phyloP scores from a whole-genome alignment of 2,113 vertebrate genomes.

The Donacobius atricapilla region DNA sequence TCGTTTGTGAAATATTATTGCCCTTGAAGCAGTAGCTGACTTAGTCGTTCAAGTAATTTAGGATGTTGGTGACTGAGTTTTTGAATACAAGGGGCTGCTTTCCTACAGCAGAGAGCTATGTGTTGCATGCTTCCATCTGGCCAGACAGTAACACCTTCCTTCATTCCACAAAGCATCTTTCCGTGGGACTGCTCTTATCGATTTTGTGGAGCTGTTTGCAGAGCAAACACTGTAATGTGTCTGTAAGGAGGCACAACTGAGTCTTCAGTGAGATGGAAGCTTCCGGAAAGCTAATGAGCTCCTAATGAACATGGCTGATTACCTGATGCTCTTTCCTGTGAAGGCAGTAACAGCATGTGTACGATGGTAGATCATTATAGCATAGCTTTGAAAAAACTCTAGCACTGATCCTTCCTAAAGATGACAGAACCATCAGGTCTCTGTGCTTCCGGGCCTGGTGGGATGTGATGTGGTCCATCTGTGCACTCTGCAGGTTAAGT shows the following conservation, averaged over 20 bases:
- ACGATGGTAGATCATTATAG: accelerated
- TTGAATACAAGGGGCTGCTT: background rate
- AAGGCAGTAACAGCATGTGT: background rate
- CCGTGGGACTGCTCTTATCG: background rate
- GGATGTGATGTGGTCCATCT: background rate
- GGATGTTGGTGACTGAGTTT: background rate
- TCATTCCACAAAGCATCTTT: background rate
- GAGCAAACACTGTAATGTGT: background rate
- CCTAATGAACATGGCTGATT: background rate
- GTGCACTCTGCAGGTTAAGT: background rate
- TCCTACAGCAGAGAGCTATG: background rate
- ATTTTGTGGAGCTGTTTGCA: background rate
- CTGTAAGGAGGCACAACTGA: background rate
- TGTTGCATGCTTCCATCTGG: background rate
- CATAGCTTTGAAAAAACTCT: background rate
- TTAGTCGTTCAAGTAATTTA: background rate
- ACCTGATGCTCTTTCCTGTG: background rate
- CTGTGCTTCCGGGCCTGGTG: background rate
- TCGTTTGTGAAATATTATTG: background rate
- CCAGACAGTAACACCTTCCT: background rate
- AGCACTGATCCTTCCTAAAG: background rate
- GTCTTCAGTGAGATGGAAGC: background rate
- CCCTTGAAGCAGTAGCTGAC: background rate
- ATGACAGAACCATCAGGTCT: background rate
- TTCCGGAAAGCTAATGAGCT: background rate